Evolutionary conservation across 2,888 invertebrate species (phyloP), one percentile per base, ranked within the genome.

Genomic region (Amphipyra berbera): DNA sequence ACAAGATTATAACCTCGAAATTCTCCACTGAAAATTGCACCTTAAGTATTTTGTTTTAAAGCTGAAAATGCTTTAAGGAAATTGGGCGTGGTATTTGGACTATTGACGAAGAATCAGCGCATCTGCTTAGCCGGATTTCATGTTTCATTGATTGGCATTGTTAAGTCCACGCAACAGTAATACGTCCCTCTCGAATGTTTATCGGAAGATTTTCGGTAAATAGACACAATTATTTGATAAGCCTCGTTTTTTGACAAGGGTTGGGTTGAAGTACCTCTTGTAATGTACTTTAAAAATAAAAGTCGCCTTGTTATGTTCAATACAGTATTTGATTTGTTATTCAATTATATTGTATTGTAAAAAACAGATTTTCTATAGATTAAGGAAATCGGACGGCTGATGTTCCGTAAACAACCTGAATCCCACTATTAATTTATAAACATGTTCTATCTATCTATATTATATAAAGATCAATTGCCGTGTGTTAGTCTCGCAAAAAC

Each of bases 61-160:
- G 72, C 57, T 60, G 12, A 58, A 41, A 82, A 79, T 84, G 0
- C 3, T 3, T 47, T 71, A 52, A 0, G 8, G 10, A 13, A 0
- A 12, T 40, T 68, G 59, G 84, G 64, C 67, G 64, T 67, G 70
- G 76, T 73, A 70, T 82, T 83, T 72, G 68, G 67, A 73, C 68
- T 80, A 68, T 60, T 67, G 66, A 65, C 68, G 49, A 65, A 82
- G 85, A 86, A 86, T 87, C 86, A 89, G 83, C 88, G 89, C 90
- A 91, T 91, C 90, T 92, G 88, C 88, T 93, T 92, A 90, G 87
- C 76, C 82, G 90, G 89, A 91, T 93, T 93, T 94, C 86, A 90
- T 92, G 93, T 92, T 90, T 91, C 91, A 91, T 89, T 93, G 94
- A 93, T 93, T 94, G 90, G 87, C 89, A 91, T 93, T 94, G 93